phyloP scores from a whole-genome alignment of 2,113 vertebrate species.

The Cnemophilus loriae region DNA sequence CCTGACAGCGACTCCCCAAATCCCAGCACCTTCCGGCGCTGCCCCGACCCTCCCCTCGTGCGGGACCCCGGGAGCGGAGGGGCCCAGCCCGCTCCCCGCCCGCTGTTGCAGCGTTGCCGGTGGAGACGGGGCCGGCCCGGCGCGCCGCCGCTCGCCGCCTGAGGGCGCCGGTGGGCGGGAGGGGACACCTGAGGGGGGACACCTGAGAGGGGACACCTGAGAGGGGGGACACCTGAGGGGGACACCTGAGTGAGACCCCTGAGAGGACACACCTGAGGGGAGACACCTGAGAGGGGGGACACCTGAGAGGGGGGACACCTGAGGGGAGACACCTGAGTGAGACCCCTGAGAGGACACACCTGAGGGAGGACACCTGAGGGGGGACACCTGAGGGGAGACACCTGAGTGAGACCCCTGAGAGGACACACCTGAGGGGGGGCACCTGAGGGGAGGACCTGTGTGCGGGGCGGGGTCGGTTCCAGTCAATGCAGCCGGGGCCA shows the following conservation, averaged over 20 bases:
- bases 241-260: too few species aligned
- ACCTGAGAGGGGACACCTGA: too few species aligned
- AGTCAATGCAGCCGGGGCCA: background rate
- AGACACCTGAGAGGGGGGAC: too few species aligned
- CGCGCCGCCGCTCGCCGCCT: background rate
- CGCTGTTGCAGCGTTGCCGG: background rate
- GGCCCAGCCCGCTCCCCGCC: background rate
- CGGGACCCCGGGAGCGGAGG: too few species aligned
- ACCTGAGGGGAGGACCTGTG: background rate
- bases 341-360: background rate
- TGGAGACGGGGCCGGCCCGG: background rate
- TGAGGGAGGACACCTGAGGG: background rate
- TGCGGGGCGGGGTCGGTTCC: fast-evolving
- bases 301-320: background rate
- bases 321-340: too few species aligned
- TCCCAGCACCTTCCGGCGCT: background rate
- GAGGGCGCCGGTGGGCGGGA: background rate
- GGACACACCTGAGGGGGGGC: background rate
- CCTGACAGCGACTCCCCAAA: fast-evolving
- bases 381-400: background rate
- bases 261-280: background rate
- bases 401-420: too few species aligned
- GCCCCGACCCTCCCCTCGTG: background rate
- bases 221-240: too few species aligned
- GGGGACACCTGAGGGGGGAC: background rate